Conservation (phyloP, 92 coral and sea anemone genomes). For the Ricordea florida region DNA sequence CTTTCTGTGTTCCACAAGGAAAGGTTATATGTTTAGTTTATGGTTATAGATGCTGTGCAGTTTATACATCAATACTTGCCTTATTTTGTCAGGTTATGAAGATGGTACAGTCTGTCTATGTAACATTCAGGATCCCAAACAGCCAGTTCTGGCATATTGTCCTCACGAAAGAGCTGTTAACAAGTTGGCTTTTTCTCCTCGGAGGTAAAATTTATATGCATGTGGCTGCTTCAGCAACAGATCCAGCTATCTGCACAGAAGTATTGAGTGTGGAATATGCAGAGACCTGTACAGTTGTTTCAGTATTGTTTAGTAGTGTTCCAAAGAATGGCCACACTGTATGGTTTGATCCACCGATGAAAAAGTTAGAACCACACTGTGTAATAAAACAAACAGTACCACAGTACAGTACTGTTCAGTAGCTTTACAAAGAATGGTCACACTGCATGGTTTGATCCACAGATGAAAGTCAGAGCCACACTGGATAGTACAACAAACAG, state of each 20-base stretch:
- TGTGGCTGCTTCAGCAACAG: not conserved
- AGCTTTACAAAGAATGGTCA: too few species aligned
- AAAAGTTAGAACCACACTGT: too few species aligned
- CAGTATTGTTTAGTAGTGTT: not conserved
- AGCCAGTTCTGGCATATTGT: constrained; percentile 67
- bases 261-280: too few species aligned
- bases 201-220: constrained; percentile 79
- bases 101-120: constrained; percentile 87
- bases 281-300: not conserved
- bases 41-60: not conserved
- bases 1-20: not conserved
- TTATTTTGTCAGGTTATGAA: constrained; percentile 69
- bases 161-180: constrained; percentile 91
- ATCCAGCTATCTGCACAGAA: not conserved
- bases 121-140: constrained; percentile 74
- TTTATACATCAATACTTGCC: not conserved
- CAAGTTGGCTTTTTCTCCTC: constrained; percentile 92
- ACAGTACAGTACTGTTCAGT: too few species aligned
- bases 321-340: too few species aligned
- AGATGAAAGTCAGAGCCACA: too few species aligned
- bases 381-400: too few species aligned
- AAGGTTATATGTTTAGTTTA: not conserved
- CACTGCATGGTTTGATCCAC: too few species aligned
- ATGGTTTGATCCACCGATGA: too few species aligned
- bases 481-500: too few species aligned